Conservation (phyloP, 1,140 invertebrate genomes). For the Euwallacea fornicatus region DNA sequence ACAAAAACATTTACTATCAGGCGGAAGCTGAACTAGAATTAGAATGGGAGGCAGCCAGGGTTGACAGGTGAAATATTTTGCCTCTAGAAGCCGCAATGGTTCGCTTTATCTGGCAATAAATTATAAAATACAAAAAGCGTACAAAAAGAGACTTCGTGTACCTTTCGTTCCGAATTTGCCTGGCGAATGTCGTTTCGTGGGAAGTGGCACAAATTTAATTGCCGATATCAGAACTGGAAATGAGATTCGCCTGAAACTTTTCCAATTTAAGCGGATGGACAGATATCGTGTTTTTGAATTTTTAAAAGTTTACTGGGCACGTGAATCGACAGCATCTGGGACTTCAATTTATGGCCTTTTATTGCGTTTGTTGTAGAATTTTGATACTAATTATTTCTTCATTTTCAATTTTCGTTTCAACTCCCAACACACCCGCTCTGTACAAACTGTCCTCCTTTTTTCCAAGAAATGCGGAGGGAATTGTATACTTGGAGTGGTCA, state of each 20-base stretch:
- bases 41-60: too few relatives aligned
- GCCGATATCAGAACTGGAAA: conserved; percentile 15
- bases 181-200: background rate
- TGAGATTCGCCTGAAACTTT: conserved; percentile 8
- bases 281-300: conserved; percentile 8
- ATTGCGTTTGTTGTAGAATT: too few relatives aligned
- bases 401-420: too few relatives aligned
- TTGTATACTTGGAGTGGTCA: too few relatives aligned
- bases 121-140: background rate
- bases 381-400: too few relatives aligned
- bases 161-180: background rate
- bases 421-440: too few relatives aligned
- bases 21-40: too few relatives aligned
- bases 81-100: background rate
- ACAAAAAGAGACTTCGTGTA: background rate
- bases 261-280: conserved; percentile 15
- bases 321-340: background rate
- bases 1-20: too few relatives aligned
- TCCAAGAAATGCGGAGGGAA: too few relatives aligned
- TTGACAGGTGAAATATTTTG: background rate
- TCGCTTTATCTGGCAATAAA: background rate
- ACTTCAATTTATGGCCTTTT: background rate
- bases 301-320: conserved; percentile 5
- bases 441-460: too few relatives aligned
- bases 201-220: background rate